phyloP scores from a whole-genome alignment of 37 sponge, comb jelly and placozoan species.

The Petrosia ficiformis region DNA sequence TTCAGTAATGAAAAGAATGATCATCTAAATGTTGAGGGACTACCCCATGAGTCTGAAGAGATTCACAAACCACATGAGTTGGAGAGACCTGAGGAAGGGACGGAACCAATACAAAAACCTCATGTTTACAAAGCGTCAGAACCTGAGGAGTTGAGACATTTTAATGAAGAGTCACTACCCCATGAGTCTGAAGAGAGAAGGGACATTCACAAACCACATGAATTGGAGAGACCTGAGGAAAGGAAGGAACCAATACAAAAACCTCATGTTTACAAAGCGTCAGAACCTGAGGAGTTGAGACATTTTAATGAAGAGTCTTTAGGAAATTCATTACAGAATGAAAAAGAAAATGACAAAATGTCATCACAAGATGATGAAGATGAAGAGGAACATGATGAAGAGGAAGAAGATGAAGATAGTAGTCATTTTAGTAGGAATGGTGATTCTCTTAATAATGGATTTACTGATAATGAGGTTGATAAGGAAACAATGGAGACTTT shows the following conservation, averaged over 20 bases:
- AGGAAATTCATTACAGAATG: not conserved
- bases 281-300: conserved; percentile 6
- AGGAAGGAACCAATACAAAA: not conserved
- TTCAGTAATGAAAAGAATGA: not conserved
- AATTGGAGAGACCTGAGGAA: not conserved
- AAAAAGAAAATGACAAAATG: not conserved
- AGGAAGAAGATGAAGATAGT: not conserved
- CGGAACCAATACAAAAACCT: not conserved
- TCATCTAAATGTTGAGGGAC: not conserved
- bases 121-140: not conserved
- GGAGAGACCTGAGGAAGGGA: conserved; percentile 12
- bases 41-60: not conserved
- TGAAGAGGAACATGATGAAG: not conserved
- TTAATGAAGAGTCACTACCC: not conserved
- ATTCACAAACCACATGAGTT: not conserved
- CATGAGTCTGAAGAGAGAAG: not conserved
- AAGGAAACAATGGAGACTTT: not conserved
- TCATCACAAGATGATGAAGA: not conserved
- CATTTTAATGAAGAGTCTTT: not conserved
- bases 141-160: conserved; percentile 1
- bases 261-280: not conserved
- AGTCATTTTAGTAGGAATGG: not conserved
- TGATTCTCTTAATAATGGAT: not conserved
- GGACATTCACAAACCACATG: not conserved
- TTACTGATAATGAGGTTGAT: not conserved